A percentile compares a stretch with the other conserved stretches of the same genome.
These are phyloP conservation scores for Hydractinia symbiolongicarpus DNA, from an alignment of 30 jellyfish, hydroid and myxozoan genomes.

Conservation along the genomic window DNA sequence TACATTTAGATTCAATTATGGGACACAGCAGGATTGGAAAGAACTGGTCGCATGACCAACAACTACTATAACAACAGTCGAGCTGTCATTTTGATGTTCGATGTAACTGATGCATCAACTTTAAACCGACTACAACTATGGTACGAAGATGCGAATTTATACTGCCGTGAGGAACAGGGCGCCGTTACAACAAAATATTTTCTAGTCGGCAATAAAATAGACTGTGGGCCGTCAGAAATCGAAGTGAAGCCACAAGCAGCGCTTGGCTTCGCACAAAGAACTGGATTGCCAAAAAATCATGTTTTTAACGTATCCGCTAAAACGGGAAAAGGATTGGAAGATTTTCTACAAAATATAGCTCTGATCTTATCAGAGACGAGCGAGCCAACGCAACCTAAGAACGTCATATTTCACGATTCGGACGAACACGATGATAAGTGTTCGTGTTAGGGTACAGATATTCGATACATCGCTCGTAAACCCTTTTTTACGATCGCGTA, in stretches of 20 bases:
- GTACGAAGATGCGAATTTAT: conserved; percentile 67
- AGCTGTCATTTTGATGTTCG: conserved; percentile 65
- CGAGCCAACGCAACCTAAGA: background rate
- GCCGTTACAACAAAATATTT: conserved; percentile 14
- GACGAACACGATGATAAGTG: background rate
- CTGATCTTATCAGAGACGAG: conserved; percentile 18
- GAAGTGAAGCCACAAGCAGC: conserved; percentile 58
- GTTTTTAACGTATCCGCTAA: conserved; percentile 63
- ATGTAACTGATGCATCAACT: conserved; percentile 50
- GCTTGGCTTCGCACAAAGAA: conserved; percentile 46
- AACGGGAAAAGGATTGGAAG: conserved; percentile 52
- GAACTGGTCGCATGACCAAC: conserved; percentile 76
- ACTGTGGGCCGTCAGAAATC: conserved; percentile 38
- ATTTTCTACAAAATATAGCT: conserved; percentile 44
- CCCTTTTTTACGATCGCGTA: too few relatives aligned
- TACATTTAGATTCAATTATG: conserved; percentile 67
- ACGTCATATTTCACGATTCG: background rate
- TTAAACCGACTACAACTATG: conserved; percentile 52
- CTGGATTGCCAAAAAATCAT: conserved; percentile 32
- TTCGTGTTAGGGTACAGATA: background rate
- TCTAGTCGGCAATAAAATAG: conserved; percentile 81
- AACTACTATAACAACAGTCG: conserved; percentile 65
- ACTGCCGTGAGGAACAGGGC: conserved; percentile 33
- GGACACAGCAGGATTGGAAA: conserved; percentile 98
- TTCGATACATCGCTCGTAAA: background rate